Conservation (phyloP, 1,140 invertebrate genomes). For the Zaprionus vittiger region DNA sequence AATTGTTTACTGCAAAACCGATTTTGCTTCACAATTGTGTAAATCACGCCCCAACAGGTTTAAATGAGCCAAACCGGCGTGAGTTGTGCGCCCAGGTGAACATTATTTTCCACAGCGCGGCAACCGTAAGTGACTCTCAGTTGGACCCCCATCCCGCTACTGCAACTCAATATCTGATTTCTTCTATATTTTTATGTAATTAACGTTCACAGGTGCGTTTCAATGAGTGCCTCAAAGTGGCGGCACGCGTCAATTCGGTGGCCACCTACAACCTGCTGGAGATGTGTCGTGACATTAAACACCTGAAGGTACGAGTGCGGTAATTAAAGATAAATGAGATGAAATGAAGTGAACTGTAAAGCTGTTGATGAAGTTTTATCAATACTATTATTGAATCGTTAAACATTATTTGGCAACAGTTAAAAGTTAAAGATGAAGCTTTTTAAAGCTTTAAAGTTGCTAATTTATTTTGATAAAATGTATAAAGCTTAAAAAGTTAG, state of each 20-base stretch:
- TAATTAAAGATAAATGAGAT: background rate
- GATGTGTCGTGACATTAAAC: slow-evolving; percentile 87
- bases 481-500: no score
- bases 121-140: slow-evolving; percentile 87
- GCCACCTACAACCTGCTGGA: slow-evolving; percentile 87
- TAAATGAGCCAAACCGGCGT: slow-evolving; percentile 86
- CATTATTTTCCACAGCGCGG: slow-evolving; percentile 94
- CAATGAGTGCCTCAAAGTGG: slow-evolving; percentile 90
- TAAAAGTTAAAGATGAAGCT: background rate
- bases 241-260: slow-evolving; percentile 87
- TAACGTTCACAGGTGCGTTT: slow-evolving; percentile 85
- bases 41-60: slow-evolving; percentile 85
- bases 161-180: background rate
- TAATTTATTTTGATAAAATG: no score
- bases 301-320: slow-evolving; percentile 87
- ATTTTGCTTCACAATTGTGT: slow-evolving; percentile 11
- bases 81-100: slow-evolving; percentile 87
- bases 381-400: no score
- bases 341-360: background rate
- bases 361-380: no score
- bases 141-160: background rate
- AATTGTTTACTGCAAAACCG: slow-evolving; percentile 28
- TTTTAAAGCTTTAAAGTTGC: no score
- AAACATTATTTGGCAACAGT: background rate
- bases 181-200: background rate